These are phyloP conservation scores for Sarcophaga rosellei DNA, from an alignment of 2,888 invertebrate species.

Conservation along the genomic window DNA sequence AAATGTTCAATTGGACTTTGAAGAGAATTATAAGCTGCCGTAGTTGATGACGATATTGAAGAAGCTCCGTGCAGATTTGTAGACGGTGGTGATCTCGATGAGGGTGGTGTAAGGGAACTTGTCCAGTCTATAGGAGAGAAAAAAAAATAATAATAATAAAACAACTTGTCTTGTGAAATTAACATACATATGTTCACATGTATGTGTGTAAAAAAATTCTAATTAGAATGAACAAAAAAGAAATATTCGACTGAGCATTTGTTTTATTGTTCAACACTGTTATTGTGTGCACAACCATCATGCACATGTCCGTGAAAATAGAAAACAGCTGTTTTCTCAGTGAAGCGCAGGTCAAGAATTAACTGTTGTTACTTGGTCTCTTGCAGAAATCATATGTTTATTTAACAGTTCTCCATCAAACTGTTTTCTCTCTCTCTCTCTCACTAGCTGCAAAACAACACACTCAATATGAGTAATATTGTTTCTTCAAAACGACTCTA, in stretches of 20 bases:
- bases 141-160: constrained; percentile 38
- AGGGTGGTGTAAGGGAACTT: constrained; percentile 80
- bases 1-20: constrained; percentile 63
- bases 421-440: too few relatives aligned
- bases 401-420: not conserved
- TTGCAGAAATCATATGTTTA: constrained; percentile 50
- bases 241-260: not conserved
- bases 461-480: not conserved
- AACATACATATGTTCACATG: not conserved
- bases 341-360: constrained; percentile 57
- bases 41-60: constrained; percentile 68
- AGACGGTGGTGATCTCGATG: constrained; percentile 66
- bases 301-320: constrained; percentile 17
- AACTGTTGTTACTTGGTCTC: constrained; percentile 27
- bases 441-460: not conserved
- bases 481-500: not conserved
- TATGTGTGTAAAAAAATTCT: too few relatives aligned
- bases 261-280: constrained; percentile 14
- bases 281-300: constrained; percentile 8
- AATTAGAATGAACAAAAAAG: not conserved
- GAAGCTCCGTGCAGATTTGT: constrained; percentile 64
- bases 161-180: not conserved
- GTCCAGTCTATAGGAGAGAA: constrained; percentile 77
- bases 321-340: constrained; percentile 53
- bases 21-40: constrained; percentile 32